A percentile compares a stretch with the other conserved stretches of the same genome.
Evolutionary conservation across 2,888 invertebrate species (phyloP).

Genomic region (Lasioglossum pauxillum): DNA sequence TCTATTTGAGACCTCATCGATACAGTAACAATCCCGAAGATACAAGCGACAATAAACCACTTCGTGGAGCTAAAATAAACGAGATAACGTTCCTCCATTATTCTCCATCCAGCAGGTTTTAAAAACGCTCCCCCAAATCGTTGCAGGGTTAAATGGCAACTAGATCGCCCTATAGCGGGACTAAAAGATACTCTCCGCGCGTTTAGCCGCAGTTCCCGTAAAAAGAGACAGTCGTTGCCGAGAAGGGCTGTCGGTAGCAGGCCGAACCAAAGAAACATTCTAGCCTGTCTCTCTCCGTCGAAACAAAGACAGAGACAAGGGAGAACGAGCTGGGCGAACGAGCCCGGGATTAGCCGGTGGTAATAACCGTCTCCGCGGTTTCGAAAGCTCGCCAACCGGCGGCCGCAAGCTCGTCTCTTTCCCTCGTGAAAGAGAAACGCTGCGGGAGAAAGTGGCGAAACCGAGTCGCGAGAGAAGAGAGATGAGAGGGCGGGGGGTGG

Average conservation of each 20-base stretch:
- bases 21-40: not conserved
- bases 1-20: too few species aligned
- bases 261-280: constrained; percentile 6
- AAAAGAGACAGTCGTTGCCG: constrained; percentile 6
- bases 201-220: constrained; percentile 44
- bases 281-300: not conserved
- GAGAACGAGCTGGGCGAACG: constrained; percentile 61
- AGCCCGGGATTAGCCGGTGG: constrained; percentile 77
- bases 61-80: not conserved
- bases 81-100: not conserved
- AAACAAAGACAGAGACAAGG: constrained; percentile 6
- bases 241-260: not conserved
- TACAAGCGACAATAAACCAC: not conserved
- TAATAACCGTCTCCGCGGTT: constrained; percentile 77
- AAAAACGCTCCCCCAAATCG: constrained; percentile 8
- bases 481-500: not conserved
- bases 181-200: constrained; percentile 59
- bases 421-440: constrained; percentile 36
- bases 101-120: not conserved
- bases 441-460: constrained; percentile 52
- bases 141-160: constrained; percentile 60
- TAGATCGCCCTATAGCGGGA: constrained; percentile 62
- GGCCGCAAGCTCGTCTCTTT: constrained; percentile 67
- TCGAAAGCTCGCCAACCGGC: constrained; percentile 72
- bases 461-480: constrained; percentile 4